Percentiles rank a stretch among this genome's conserved stretches.
Evolutionary conservation across 2,113 vertebrate genomes (phyloP).

Genomic region (Hydrolagus affinis): DNA sequence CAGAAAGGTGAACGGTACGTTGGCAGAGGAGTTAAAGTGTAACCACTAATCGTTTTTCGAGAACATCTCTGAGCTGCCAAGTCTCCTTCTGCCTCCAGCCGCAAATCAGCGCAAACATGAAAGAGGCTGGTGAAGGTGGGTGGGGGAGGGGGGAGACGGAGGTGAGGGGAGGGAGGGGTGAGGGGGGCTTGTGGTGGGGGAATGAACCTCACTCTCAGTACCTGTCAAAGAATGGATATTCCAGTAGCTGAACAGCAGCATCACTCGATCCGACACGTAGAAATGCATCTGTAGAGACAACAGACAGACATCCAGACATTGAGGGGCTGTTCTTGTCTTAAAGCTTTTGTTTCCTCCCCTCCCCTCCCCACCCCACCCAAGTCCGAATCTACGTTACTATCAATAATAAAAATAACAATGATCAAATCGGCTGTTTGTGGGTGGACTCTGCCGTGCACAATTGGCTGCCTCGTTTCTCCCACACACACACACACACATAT

Average conservation of each 20-base stretch:
- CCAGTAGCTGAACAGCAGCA: constrained; percentile 90
- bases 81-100: not conserved
- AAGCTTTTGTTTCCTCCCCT: not conserved
- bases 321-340: not conserved
- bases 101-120: not conserved
- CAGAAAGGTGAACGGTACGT: no score
- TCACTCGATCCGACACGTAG: constrained; percentile 62
- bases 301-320: not conserved
- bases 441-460: not conserved
- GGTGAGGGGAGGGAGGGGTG: not conserved
- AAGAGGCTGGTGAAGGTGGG: not conserved
- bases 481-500: no score
- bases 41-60: no score
- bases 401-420: not conserved
- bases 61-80: no score
- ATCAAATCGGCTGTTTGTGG: not conserved
- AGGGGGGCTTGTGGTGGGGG: not conserved
- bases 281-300: constrained; percentile 73
- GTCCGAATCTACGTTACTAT: not conserved
- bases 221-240: constrained; percentile 71
- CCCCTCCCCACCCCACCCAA: not conserved
- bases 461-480: no score
- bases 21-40: no score
- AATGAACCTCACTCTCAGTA: constrained; percentile 45
- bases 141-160: not conserved